Conservation (phyloP, 2,113 vertebrate genomes). For the Hippopotamus amphibius region DNA sequence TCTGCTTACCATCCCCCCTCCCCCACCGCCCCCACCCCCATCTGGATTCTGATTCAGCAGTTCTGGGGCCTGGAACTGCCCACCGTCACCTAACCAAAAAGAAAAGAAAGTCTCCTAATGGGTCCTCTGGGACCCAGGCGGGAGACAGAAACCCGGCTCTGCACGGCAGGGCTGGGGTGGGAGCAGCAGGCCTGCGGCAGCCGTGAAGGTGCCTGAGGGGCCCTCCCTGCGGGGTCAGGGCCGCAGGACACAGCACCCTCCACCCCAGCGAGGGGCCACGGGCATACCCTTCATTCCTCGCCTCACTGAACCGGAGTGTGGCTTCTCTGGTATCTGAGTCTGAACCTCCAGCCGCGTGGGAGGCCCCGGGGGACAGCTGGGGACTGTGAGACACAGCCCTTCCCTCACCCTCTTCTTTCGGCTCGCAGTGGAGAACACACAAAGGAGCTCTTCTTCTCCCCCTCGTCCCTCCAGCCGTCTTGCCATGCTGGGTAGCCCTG, state of each 20-base stretch:
- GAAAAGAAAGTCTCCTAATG: conserved; percentile 34
- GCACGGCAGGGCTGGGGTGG: neutral
- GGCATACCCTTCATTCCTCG: neutral
- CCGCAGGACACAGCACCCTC: neutral
- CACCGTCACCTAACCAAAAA: neutral
- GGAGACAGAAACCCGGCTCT: neutral
- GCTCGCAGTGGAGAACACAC: neutral
- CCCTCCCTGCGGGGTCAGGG: neutral
- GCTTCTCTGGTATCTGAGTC: neutral
- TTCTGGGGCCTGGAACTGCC: conserved; percentile 28
- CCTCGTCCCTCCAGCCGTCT: neutral
- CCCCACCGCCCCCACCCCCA: too few relatives aligned
- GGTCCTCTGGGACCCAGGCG: conserved; percentile 28
- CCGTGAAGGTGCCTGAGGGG: neutral
- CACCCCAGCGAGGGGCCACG: neutral
- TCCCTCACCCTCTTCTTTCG: neutral
- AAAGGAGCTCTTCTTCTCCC: conserved; percentile 45
- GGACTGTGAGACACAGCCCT: neutral
- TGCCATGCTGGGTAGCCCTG: neutral
- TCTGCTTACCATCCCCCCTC: neutral
- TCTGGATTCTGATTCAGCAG: conserved; percentile 39
- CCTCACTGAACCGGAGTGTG: neutral
- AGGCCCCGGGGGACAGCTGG: conserved; percentile 1
- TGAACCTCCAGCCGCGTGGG: neutral
- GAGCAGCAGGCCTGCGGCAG: rapidly evolving